These are phyloP conservation scores for Myodes glareolus DNA, from an alignment of 2,113 vertebrate genomes.

Conservation along the genomic window DNA sequence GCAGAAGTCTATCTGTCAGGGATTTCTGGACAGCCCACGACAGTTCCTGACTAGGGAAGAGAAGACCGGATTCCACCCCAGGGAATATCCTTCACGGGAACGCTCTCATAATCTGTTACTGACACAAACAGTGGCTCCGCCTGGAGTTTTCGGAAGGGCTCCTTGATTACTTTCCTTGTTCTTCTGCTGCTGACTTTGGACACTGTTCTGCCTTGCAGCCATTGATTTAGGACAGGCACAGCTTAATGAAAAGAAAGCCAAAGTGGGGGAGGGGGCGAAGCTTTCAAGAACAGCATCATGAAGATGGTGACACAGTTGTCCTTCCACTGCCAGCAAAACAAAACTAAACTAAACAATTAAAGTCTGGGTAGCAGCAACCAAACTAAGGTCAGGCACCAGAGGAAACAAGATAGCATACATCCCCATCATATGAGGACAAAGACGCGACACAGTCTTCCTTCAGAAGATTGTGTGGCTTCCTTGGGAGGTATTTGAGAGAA, in stretches of 20 bases:
- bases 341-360: slow-evolving; percentile 30
- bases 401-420: not conserved
- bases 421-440: not conserved
- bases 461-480: not conserved
- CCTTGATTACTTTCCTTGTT: not conserved
- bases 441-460: not conserved
- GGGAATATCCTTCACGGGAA: not conserved
- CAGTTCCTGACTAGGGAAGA: not conserved
- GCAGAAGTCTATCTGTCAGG: not conserved
- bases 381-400: not conserved
- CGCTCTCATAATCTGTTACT: not conserved
- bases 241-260: not conserved
- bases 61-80: not conserved
- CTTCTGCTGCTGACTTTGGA: not conserved
- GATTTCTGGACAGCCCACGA: slow-evolving; percentile 5
- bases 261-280: slow-evolving; percentile 16
- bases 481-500: slow-evolving; percentile 27
- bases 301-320: not conserved
- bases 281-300: slow-evolving; percentile 24
- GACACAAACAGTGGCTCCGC: not conserved
- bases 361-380: not conserved
- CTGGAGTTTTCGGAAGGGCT: not conserved
- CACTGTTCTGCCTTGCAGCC: not conserved
- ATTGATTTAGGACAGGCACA: not conserved
- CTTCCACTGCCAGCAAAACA: not conserved